Conservation (phyloP, 2,797 vertebrate genomes). For the Scolopax bukidnonensis region DNA sequence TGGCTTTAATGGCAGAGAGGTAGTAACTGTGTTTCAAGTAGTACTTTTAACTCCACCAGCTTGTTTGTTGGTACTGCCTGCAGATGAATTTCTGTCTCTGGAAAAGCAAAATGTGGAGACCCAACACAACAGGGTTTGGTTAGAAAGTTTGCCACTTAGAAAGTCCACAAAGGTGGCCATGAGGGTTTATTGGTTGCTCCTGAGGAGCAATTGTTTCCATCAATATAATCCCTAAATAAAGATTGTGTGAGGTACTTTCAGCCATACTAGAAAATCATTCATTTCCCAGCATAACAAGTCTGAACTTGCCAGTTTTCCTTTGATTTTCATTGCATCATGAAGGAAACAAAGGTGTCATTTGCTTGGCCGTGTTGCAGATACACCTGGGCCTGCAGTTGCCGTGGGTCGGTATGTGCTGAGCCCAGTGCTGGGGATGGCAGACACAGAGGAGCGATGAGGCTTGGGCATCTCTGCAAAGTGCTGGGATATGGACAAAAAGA, state of each 20-base stretch:
- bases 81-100: neutral
- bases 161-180: neutral
- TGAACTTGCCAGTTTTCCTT: neutral
- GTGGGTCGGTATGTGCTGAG: neutral
- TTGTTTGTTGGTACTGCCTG: neutral
- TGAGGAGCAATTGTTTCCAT: neutral
- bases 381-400: neutral
- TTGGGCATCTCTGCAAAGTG: neutral
- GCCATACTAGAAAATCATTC: neutral
- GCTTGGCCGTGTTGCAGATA: neutral
- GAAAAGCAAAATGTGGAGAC: neutral
- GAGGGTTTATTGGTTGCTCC: neutral
- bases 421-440: neutral
- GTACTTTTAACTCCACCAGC: neutral
- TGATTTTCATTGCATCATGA: neutral
- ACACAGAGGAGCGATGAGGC: neutral
- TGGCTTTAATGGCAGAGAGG: neutral
- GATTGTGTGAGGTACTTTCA: neutral
- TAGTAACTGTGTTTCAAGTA: neutral
- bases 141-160: neutral
- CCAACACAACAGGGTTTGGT: neutral
- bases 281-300: neutral
- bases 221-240: neutral
- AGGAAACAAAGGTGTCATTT: neutral
- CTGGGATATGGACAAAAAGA: neutral